Evolutionary conservation across 2,113 vertebrate genomes (phyloP).

Genomic region (Ailuropoda melanoleuca): DNA sequence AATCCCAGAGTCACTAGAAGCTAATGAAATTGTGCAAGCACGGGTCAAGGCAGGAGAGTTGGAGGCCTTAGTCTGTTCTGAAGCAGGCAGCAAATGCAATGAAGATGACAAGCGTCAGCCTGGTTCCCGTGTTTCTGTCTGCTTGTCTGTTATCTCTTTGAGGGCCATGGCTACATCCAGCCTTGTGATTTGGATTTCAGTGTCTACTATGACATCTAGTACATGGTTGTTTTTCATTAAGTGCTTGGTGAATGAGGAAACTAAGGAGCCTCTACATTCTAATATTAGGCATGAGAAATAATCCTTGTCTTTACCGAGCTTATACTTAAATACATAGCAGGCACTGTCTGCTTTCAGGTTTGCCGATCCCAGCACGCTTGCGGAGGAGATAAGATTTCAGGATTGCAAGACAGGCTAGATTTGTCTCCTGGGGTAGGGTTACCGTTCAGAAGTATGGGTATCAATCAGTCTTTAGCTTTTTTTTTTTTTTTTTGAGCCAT

Average conservation of each 20-base stretch:
- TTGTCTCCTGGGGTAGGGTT: not conserved
- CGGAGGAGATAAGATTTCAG: not conserved
- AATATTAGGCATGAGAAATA: not conserved
- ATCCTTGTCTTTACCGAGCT: not conserved
- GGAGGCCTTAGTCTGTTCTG: not conserved
- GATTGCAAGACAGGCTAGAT: not conserved
- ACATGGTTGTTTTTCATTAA: not conserved
- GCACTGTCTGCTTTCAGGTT: not conserved
- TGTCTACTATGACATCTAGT: not conserved
- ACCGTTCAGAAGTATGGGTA: not conserved
- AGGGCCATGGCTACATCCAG: not conserved
- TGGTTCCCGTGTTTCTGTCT: not conserved
- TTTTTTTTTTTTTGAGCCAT: not conserved
- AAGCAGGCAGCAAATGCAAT: not conserved
- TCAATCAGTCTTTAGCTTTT: not conserved
- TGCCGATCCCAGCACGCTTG: not conserved
- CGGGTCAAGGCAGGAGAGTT: not conserved
- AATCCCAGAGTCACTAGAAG: not conserved
- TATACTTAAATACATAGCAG: not conserved
- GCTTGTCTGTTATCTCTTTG: not conserved
- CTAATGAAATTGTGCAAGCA: not conserved
- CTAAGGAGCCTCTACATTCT: not conserved
- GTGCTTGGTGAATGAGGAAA: not conserved
- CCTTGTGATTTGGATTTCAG: not conserved
- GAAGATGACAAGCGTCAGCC: rapidly evolving